These are phyloP conservation scores for Camponotus pennsylvanicus DNA, from an alignment of 1,140 invertebrate genomes.

Conservation along the genomic window DNA sequence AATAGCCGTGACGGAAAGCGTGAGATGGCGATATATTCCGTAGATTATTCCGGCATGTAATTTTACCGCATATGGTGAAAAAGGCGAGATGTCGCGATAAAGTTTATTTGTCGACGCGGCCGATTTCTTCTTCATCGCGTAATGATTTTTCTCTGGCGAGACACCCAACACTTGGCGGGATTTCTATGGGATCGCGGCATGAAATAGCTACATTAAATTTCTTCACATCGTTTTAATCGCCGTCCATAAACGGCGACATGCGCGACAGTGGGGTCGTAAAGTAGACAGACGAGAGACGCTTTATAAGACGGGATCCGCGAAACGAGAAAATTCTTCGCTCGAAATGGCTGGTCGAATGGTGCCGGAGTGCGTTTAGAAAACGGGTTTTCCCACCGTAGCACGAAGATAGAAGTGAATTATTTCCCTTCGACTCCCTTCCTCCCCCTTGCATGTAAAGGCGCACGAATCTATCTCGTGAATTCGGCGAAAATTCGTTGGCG, in stretches of 20 bases:
- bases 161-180: not conserved
- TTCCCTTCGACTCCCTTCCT: constrained; percentile 9
- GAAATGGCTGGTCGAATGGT: constrained; percentile 19
- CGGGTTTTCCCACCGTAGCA: constrained; percentile 13
- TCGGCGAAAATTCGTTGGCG: constrained; percentile 32
- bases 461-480: not conserved
- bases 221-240: constrained; percentile 56
- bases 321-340: constrained; percentile 65
- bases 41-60: constrained; percentile 4
- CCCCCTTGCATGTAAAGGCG: not conserved
- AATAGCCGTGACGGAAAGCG: constrained; percentile 9
- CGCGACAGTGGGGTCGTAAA: constrained; percentile 58
- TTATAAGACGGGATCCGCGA: constrained; percentile 64
- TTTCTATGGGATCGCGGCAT: constrained; percentile 35
- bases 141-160: not conserved
- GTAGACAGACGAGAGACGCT: constrained; percentile 56
- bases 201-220: constrained; percentile 65
- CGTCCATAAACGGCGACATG: constrained; percentile 1
- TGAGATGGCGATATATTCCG: constrained; percentile 4
- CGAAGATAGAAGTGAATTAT: constrained; percentile 57
- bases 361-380: constrained; percentile 11
- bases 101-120: not conserved
- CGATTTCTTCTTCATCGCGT: not conserved
- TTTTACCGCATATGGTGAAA: not conserved
- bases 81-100: not conserved